These are phyloP conservation scores for Nannobrachium achirus DNA, from an alignment of 2,113 vertebrate genomes.

Conservation along the genomic window DNA sequence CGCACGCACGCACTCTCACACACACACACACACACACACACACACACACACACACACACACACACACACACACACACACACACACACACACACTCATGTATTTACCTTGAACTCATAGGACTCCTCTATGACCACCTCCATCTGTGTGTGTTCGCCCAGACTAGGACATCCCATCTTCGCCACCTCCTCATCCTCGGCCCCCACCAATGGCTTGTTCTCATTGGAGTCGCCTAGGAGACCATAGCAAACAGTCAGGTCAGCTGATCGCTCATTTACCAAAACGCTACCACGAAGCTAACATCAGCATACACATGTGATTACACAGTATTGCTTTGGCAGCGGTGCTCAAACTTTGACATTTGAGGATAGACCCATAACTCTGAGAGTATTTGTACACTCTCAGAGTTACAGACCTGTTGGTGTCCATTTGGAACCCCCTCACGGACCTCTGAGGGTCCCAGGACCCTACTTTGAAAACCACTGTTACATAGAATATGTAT, in stretches of 20 bases:
- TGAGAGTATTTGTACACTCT: too few relatives aligned
- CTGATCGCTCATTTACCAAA: too few relatives aligned
- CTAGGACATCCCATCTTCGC: constrained; percentile 84
- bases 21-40: constrained; percentile 28
- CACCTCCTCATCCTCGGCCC: constrained; percentile 80
- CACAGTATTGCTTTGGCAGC: too few relatives aligned
- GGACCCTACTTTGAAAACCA: too few relatives aligned
- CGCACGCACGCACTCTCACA: constrained; percentile 5
- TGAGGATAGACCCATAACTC: too few relatives aligned
- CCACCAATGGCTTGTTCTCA: constrained; percentile 78
- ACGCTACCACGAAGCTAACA: too few relatives aligned
- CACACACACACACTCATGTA: not conserved
- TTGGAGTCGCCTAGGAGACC: constrained; percentile 77
- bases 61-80: not conserved
- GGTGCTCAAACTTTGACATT: too few relatives aligned
- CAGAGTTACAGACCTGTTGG: too few relatives aligned
- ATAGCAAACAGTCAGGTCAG: not conserved
- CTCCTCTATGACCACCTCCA: constrained; percentile 83
- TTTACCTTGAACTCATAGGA: constrained; percentile 85
- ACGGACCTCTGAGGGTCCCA: too few relatives aligned
- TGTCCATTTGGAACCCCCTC: too few relatives aligned
- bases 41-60: not conserved
- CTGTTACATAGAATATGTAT: too few relatives aligned
- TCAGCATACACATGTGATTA: too few relatives aligned
- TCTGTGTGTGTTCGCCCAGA: constrained; percentile 78